Evolutionary conservation across 2,888 invertebrate species (phyloP).

Genomic region (Sminthurides aquaticus): DNA sequence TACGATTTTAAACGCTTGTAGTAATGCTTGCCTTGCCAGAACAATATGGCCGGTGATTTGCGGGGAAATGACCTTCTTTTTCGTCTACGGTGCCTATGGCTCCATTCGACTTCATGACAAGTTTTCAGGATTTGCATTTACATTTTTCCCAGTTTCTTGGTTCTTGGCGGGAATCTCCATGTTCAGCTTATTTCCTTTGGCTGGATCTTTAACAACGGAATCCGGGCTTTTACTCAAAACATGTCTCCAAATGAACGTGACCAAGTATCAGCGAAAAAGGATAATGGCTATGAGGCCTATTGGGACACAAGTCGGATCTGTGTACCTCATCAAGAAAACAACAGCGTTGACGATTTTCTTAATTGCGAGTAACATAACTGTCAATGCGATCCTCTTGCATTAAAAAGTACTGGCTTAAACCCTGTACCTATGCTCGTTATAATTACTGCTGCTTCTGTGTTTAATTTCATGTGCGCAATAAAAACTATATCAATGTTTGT

Average conservation of each 20-base stretch:
- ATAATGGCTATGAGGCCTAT: neutral
- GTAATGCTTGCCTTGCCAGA: neutral
- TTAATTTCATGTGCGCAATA: no score
- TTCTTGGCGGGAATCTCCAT: neutral
- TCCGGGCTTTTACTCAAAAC: neutral
- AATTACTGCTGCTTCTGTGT: no score
- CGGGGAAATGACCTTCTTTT: neutral
- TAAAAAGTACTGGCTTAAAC: no score
- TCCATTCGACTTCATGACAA: neutral
- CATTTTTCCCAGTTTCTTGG: neutral
- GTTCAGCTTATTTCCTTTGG: neutral
- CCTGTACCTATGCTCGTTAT: no score
- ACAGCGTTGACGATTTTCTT: neutral
- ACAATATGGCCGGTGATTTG: neutral
- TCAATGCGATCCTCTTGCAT: neutral
- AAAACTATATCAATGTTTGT: no score
- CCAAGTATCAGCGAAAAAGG: neutral
- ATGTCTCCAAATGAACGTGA: neutral
- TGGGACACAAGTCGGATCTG: neutral
- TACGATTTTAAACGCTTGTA: neutral
- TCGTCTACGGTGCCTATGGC: neutral
- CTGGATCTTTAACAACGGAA: neutral
- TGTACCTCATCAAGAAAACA: neutral
- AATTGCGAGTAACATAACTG: neutral
- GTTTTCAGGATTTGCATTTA: neutral